phyloP scores from a whole-genome alignment of 2,113 vertebrate genomes.

The Ursus arctos region DNA sequence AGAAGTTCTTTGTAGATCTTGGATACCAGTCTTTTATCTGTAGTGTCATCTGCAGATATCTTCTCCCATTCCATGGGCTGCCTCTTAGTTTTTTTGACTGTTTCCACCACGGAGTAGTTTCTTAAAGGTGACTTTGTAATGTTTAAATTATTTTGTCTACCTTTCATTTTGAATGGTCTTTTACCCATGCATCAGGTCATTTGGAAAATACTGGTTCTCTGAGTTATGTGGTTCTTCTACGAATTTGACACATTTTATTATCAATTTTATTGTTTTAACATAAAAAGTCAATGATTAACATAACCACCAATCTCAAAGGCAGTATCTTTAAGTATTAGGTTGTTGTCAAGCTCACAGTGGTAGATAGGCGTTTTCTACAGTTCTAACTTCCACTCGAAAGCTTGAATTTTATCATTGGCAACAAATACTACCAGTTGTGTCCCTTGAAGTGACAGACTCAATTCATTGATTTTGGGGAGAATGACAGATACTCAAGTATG shows the following conservation, averaged over 20 bases:
- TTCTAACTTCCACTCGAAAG: conserved; percentile 50
- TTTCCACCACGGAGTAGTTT: not conserved
- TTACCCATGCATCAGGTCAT: not conserved
- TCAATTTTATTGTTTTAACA: not conserved
- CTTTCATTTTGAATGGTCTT: not conserved
- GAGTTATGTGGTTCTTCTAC: not conserved
- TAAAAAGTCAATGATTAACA: not conserved
- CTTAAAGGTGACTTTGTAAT: conserved; percentile 6
- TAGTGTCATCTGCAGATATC: no score
- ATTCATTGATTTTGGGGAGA: conserved; percentile 65
- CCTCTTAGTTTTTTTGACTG: no score
- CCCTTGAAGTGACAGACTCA: conserved; percentile 39
- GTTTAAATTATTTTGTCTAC: not conserved
- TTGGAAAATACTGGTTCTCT: conserved; percentile 16
- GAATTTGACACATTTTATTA: not conserved
- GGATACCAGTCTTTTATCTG: no score
- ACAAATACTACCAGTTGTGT: conserved; percentile 14
- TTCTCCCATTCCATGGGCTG: no score
- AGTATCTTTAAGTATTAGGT: not conserved
- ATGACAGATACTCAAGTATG: conserved; percentile 44
- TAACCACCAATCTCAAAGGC: not conserved
- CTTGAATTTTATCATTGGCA: conserved; percentile 56
- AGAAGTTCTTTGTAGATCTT: no score
- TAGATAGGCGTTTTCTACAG: not conserved
- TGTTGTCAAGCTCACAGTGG: not conserved